Percentiles rank a stretch among this genome's conserved stretches.
Evolutionary conservation across 2,888 invertebrate genomes (phyloP).

Genomic region (Papilio protenor): DNA sequence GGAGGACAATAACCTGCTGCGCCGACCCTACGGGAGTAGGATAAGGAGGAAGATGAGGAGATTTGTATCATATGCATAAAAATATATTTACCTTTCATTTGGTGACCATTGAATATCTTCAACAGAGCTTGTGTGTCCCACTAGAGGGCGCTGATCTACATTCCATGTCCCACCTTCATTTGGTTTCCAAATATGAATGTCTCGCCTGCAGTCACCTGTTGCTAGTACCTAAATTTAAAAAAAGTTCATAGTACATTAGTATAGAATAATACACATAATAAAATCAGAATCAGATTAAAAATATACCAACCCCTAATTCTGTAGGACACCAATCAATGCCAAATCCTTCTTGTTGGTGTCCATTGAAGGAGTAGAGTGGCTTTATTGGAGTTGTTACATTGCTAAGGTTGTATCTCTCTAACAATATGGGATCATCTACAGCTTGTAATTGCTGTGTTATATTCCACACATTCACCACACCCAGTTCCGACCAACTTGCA

Average conservation of each 20-base stretch:
- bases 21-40: too few species aligned
- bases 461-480: constrained; percentile 96
- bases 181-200: constrained; percentile 97
- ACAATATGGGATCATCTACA: constrained; percentile 87
- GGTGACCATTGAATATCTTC: constrained; percentile 99
- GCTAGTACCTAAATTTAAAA: constrained; percentile 90
- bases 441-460: constrained; percentile 91
- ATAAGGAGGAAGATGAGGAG: too few species aligned
- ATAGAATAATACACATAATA: background rate
- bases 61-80: too few species aligned
- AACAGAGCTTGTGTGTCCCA: constrained; percentile 95
- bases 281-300: background rate
- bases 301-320: constrained; percentile 87
- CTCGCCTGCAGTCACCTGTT: constrained; percentile 96
- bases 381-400: constrained; percentile 81
- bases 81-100: constrained; percentile 86
- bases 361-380: constrained; percentile 94
- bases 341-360: constrained; percentile 97
- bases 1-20: too few species aligned
- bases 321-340: constrained; percentile 96
- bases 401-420: constrained; percentile 87
- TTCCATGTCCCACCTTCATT: constrained; percentile 92
- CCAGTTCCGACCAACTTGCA: constrained; percentile 98
- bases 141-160: constrained; percentile 94
- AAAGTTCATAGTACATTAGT: background rate